Base-by-base conservation (phyloP, 2,797 vertebrate genomes). In the Morus bassanus region DNA sequence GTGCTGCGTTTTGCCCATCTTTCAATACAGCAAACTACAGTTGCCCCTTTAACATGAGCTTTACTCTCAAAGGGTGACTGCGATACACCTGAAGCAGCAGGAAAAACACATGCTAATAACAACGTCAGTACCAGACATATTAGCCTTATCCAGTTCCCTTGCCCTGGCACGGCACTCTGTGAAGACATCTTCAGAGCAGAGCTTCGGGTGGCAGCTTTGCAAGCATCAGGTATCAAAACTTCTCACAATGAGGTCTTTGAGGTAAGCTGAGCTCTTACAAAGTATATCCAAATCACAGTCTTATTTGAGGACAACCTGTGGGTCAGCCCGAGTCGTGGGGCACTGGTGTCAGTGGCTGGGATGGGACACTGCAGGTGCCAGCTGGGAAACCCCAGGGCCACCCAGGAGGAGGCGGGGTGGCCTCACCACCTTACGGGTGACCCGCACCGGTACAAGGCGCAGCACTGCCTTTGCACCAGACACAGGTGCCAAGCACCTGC, bases 121-220 rank as follows among this genome's bases (percentile, higher is more conserved):
- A 43, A 18, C 53, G 1, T 1, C 50, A 37, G 41, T 0, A n/a
- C n/a, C 78, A 15, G 46, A 18, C 57, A 16, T 11, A 39, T 59
- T 15, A 15, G 12, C 17, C 18, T 51, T 14, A 37, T 4, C 17
- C 8, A 0, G 9, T 33, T 33, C 67, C 25, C 59, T 45, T 8
- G 45, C 39, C 4, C 22, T 19, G 57, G 53, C 43, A 22, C 1
- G 0, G 8, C 3, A 4, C 19, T 27, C 46, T 57, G 16, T 10
- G 67, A 75, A 60, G 54, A 12, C 2, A 2, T 11, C 22, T 10
- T 30, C 79, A 51, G 85, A 70, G 63, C 53, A 56, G 51, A 89
- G 39, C 28, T 85, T 46, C 0, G 0, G 45, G 37, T 7, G 18
- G 50, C 48, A 64, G 54, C 76, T 73, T 43, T 48, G 59, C 45